phyloP scores from a whole-genome alignment of 2,113 vertebrate species.

The Hypomesus transpacificus region DNA sequence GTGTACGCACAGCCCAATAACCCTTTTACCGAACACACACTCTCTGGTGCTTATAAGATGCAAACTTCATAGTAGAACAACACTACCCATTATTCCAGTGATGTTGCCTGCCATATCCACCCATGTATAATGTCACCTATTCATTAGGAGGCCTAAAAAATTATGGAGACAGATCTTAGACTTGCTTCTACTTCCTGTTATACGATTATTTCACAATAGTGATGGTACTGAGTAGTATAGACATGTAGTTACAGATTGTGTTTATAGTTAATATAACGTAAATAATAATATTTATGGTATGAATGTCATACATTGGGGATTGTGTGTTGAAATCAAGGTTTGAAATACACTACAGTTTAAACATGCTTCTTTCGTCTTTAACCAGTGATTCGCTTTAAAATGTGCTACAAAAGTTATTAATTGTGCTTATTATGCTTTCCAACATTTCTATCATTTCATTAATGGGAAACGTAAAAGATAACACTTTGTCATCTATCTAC shows the following conservation, averaged over 20 bases:
- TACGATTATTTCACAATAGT: background rate
- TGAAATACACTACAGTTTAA: constrained; percentile 33
- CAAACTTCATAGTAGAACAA: no score
- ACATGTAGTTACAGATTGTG: constrained; percentile 5
- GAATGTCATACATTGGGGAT: constrained; percentile 11
- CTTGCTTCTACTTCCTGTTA: background rate
- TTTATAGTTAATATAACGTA: background rate
- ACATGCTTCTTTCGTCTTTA: background rate
- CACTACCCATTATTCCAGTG: no score
- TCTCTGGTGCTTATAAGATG: background rate
- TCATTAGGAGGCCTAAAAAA: no score
- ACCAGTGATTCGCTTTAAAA: no score
- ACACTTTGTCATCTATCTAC: no score
- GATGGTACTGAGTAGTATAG: background rate
- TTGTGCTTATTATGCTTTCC: no score
- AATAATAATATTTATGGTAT: constrained; percentile 13
- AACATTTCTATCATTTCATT: no score
- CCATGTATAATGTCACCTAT: background rate
- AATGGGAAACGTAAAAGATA: no score
- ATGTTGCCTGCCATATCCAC: no score
- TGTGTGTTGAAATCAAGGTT: constrained; percentile 12
- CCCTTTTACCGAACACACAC: background rate
- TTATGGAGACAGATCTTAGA: background rate
- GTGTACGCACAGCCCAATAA: background rate
- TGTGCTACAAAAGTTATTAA: no score